These are phyloP conservation scores for Opisthograptis luteolata DNA, from an alignment of 2,888 invertebrate species.

Conservation along the genomic window DNA sequence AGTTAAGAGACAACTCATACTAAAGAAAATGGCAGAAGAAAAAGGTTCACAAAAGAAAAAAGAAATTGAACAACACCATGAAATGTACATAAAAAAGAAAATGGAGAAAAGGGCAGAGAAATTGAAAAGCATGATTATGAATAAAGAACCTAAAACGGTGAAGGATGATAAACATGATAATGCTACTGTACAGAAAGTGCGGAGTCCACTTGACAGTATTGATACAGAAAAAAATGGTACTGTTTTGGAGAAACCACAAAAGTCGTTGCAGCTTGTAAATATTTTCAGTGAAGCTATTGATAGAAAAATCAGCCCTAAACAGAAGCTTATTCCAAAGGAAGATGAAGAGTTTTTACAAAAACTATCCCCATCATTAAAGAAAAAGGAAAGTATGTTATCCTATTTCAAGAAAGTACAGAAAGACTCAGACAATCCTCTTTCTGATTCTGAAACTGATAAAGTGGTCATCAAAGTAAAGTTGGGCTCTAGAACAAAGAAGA, in stretches of 20 bases:
- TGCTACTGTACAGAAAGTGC: slow-evolving; percentile 16
- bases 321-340: slow-evolving; percentile 55
- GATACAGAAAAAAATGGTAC: slow-evolving; percentile 29
- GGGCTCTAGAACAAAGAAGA: slow-evolving; percentile 57
- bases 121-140: slow-evolving; percentile 76
- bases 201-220: slow-evolving; percentile 23
- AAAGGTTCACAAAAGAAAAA: slow-evolving; percentile 85
- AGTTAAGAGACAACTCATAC: slow-evolving; percentile 77
- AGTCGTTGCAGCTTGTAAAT: slow-evolving; percentile 55
- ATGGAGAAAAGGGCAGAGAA: slow-evolving; percentile 85
- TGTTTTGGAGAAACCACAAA: slow-evolving; percentile 36
- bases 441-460: slow-evolving; percentile 48
- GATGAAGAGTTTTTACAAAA: slow-evolving; percentile 79
- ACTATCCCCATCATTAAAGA: slow-evolving; percentile 83
- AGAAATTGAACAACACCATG: slow-evolving; percentile 82
- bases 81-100: slow-evolving; percentile 82
- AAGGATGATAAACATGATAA: slow-evolving; percentile 31
- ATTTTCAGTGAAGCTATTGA: slow-evolving; percentile 53
- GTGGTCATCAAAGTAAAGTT: slow-evolving; percentile 67
- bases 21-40: slow-evolving; percentile 86
- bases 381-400: slow-evolving; percentile 84
- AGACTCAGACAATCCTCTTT: slow-evolving; percentile 42
- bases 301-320: slow-evolving; percentile 36
- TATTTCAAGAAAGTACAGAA: slow-evolving; percentile 84
- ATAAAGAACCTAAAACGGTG: slow-evolving; percentile 47